Conservation (phyloP, 2,888 invertebrate species). For the Phaedon cochleariae region DNA sequence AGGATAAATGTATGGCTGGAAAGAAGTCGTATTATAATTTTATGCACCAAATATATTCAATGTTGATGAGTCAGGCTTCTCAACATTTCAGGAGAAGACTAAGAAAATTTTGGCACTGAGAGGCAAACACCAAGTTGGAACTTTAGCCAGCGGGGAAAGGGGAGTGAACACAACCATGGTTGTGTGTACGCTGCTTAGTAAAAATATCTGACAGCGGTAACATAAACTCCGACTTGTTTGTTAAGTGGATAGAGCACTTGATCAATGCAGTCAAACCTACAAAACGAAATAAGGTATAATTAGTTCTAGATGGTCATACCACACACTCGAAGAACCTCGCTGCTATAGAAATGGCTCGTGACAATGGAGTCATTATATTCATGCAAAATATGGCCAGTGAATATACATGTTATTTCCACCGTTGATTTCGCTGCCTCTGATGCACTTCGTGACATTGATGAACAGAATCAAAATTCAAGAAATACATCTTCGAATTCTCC, state of each 20-base stretch:
- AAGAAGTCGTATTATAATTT: neutral
- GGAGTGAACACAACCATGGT: slow-evolving; percentile 21
- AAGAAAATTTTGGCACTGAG: slow-evolving; percentile 19
- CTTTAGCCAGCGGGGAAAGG: slow-evolving; percentile 26
- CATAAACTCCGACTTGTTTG: slow-evolving; percentile 16
- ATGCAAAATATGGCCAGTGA: slow-evolving; percentile 19
- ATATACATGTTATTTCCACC: slow-evolving; percentile 15
- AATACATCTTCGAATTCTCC: too few relatives aligned
- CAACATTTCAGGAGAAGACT: neutral
- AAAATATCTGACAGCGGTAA: slow-evolving; percentile 2
- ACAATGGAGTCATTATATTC: slow-evolving; percentile 17
- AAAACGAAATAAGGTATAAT: slow-evolving; percentile 16
- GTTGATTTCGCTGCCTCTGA: slow-evolving; percentile 11
- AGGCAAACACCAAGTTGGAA: slow-evolving; percentile 29
- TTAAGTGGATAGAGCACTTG: slow-evolving; percentile 22
- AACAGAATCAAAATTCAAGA: too few relatives aligned
- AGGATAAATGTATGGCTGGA: neutral
- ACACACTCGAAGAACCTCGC: slow-evolving; percentile 24
- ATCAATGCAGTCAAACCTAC: slow-evolving; percentile 12
- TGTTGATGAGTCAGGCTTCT: slow-evolving; percentile 1
- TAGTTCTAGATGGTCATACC: slow-evolving; percentile 21
- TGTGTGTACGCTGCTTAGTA: slow-evolving; percentile 5
- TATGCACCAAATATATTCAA: neutral
- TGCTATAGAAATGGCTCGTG: slow-evolving; percentile 20
- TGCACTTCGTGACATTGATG: too few relatives aligned